Percentiles rank a stretch among this genome's conserved stretches.
Evolutionary conservation across 2,113 vertebrate species (phyloP).

Genomic region (Cricetomys ansorgei): DNA sequence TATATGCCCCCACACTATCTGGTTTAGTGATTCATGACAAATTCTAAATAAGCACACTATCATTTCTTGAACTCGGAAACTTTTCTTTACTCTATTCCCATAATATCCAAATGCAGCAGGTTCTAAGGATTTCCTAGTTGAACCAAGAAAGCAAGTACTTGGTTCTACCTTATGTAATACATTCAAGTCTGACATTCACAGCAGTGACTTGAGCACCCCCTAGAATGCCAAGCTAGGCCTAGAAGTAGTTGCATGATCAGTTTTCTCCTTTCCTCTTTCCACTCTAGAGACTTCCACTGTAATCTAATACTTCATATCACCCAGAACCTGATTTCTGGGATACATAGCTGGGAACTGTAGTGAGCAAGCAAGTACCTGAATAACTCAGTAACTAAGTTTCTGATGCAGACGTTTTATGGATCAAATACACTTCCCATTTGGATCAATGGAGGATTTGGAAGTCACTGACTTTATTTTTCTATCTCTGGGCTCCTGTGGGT

Average conservation of each 20-base stretch:
- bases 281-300: not conserved
- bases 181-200: not conserved
- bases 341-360: not conserved
- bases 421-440: not conserved
- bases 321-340: not conserved
- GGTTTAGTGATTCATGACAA: not conserved
- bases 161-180: not conserved
- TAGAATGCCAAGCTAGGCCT: not conserved
- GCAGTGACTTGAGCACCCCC: slow-evolving; percentile 14
- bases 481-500: not conserved
- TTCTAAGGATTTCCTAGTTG: not conserved
- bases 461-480: not conserved
- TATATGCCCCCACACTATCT: not conserved
- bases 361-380: not conserved
- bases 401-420: not conserved
- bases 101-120: not conserved
- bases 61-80: not conserved
- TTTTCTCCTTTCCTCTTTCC: slow-evolving; percentile 33
- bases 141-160: not conserved
- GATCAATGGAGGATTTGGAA: not conserved
- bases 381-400: not conserved
- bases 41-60: not conserved
- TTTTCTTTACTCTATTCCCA: slow-evolving; percentile 30
- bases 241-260: not conserved
- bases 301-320: too few species aligned